Base-by-base conservation (phyloP, 2,888 invertebrate species). In the Andrena minutula region DNA sequence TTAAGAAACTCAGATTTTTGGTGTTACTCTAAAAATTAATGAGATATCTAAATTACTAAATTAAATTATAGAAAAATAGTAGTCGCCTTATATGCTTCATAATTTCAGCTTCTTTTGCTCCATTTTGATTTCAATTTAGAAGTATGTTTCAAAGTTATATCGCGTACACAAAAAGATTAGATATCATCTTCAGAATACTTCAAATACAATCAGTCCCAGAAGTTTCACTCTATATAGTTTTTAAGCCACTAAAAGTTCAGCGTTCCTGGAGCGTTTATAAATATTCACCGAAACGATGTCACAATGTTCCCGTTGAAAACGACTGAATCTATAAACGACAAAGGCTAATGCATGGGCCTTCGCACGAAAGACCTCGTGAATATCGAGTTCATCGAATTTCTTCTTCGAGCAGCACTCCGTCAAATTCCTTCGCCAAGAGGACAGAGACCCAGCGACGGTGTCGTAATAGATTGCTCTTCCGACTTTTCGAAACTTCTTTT, bases 201-300 rank as follows among this genome's bases (percentile, higher is more conserved):
- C 0, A 53, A 41, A 8, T 12, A 4, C 5, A 3, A 26, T 0
- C 30, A 30, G 7, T 28, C 6, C 49, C 49, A 35, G 47, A 47
- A 76, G 53, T 49, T 7, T 47, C 4, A 23, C 16, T 12, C n/a
- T 2, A 5, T 32, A 10, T n/a, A 51, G 35, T 23, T n/a, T 1
- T 4, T 26, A 30, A 7, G 16, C 16, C 2, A 20, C 6, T n/a
- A 8, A 30, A 2, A 66, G 12, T 30, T 23, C 6, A 41, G 7
- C 1, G 35, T 30, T 61, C n/a, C 16, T 4, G 47, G 28, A 10
- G 26, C n/a, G 4, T 23, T 23, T 7, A 32, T 23, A 2, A 53
- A 53, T 7, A 32, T 72, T 10, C 8, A 61, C 35, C 12, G 5
- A 49, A 63, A 65, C 74, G 79, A 81, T 60, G 69, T 81, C 79